A percentile compares a stretch with the other conserved stretches of the same genome.
phyloP scores from a whole-genome alignment of 2,113 vertebrate species.

The Thunnus thynnus region DNA sequence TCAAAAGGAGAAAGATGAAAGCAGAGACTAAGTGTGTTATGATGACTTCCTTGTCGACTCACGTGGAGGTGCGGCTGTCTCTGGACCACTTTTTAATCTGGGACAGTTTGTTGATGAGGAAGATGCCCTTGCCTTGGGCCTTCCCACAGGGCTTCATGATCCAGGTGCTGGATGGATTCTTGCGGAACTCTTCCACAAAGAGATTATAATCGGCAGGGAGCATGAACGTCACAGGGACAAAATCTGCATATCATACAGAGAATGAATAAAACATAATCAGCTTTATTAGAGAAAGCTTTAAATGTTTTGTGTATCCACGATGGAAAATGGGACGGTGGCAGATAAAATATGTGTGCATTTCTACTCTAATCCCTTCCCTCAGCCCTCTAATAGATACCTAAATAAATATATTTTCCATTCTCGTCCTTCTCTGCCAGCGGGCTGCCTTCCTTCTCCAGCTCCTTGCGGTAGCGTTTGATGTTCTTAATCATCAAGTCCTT shows the following conservation, averaged over 20 bases:
- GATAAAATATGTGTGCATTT: neutral
- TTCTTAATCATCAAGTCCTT: slow-evolving; percentile 99
- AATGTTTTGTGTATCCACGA: neutral
- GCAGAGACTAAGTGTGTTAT: neutral
- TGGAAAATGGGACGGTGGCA: neutral
- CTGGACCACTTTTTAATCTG: slow-evolving; percentile 99
- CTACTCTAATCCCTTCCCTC: neutral
- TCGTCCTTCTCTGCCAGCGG: slow-evolving; percentile 97
- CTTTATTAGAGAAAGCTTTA: neutral
- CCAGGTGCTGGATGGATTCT: slow-evolving; percentile 98
- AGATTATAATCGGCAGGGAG: slow-evolving; percentile 97
- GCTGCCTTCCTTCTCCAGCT: slow-evolving; percentile 95
- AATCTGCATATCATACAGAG: slow-evolving; percentile 86
- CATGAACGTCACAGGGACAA: slow-evolving; percentile 98
- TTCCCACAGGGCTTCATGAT: slow-evolving; percentile 99
- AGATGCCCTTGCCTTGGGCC: slow-evolving; percentile 98
- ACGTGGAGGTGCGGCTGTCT: slow-evolving; percentile 97
- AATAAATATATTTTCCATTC: slow-evolving; percentile 94
- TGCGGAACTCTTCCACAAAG: slow-evolving; percentile 98
- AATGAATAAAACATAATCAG: neutral
- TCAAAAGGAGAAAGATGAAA: neutral
- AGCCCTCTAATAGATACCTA: slow-evolving; percentile 83
- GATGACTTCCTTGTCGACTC: slow-evolving; percentile 61
- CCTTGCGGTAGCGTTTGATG: slow-evolving; percentile 96
- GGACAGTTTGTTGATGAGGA: slow-evolving; percentile 98